Evolutionary conservation across 2,888 invertebrate genomes (phyloP).

Genomic region (Leptinotarsa rubiginosa): DNA sequence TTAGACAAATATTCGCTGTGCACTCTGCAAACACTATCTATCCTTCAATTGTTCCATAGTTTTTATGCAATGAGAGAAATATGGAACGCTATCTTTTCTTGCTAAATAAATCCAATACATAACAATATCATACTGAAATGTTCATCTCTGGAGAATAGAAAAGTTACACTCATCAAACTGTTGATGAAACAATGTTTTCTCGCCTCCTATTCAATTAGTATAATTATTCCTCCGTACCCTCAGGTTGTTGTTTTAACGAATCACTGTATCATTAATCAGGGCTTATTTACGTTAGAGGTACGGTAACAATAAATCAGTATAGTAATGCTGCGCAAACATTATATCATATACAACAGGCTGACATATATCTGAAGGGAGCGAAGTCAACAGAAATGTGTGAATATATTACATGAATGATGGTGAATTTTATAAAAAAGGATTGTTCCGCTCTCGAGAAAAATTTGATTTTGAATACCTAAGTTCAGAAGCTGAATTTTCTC

Average conservation of each 20-base stretch:
- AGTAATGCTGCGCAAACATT: conserved; percentile 19
- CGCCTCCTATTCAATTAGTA: background rate
- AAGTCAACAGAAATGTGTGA: conserved; percentile 6
- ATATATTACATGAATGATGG: background rate
- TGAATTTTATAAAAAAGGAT: background rate
- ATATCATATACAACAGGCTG: conserved; percentile 9
- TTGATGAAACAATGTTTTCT: background rate
- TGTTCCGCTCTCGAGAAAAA: too few species aligned
- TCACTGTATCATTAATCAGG: conserved; percentile 8
- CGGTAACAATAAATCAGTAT: conserved; percentile 17
- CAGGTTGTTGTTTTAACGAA: background rate
- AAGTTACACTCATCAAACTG: background rate
- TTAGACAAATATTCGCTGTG: too few species aligned
- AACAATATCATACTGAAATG: too few species aligned
- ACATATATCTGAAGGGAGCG: conserved; percentile 11
- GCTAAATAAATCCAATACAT: too few species aligned
- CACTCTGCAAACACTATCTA: too few species aligned
- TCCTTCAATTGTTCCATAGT: too few species aligned
- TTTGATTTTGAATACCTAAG: too few species aligned
- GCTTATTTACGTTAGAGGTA: conserved; percentile 15
- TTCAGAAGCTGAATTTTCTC: too few species aligned
- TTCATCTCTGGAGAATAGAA: too few species aligned
- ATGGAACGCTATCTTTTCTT: too few species aligned
- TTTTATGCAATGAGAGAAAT: too few species aligned
- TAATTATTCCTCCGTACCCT: background rate